Evolutionary conservation across 1,140 invertebrate species (phyloP).

Genomic region (Euwallacea fornicatus): DNA sequence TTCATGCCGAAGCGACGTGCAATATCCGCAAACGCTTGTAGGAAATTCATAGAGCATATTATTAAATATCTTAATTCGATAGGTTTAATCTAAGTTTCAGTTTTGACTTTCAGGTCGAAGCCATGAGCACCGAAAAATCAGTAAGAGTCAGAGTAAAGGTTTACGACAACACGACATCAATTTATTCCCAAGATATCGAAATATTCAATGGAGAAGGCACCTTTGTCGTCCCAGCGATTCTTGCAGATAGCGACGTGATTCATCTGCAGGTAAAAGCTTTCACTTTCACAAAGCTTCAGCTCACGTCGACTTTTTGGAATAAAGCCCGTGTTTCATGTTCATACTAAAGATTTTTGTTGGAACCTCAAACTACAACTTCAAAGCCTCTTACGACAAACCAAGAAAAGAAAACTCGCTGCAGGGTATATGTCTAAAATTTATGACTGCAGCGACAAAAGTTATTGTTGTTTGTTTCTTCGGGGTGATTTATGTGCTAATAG

Average conservation of each 20-base stretch:
- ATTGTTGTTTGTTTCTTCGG: conserved; percentile 14
- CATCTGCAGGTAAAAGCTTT: conserved; percentile 59
- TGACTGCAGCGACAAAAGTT: conserved; percentile 17
- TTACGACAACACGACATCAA: conserved; percentile 66
- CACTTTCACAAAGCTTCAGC: too few relatives aligned
- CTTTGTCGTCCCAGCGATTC: conserved; percentile 64
- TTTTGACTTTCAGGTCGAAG: conserved; percentile 61
- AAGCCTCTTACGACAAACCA: too few relatives aligned
- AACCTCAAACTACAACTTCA: too few relatives aligned
- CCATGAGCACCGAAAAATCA: conserved; percentile 65
- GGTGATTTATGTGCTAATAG: conserved; percentile 15
- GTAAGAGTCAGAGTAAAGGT: conserved; percentile 66
- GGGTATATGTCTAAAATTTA: conserved; percentile 13
- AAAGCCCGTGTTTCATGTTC: too few relatives aligned
- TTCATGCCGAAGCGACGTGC: too few relatives aligned
- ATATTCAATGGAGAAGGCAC: conserved; percentile 64
- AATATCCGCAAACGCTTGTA: too few relatives aligned
- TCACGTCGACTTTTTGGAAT: too few relatives aligned
- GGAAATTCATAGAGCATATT: too few relatives aligned
- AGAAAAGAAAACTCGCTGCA: not conserved
- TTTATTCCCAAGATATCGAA: conserved; percentile 69
- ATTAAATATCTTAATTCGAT: too few relatives aligned
- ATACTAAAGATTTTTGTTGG: too few relatives aligned
- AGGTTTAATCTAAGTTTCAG: not conserved
- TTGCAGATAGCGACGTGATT: conserved; percentile 64